Evolutionary conservation across 1,140 invertebrate species (phyloP), one percentile per base, ranked within the genome.

Genomic region (Asbolus verrucosus): DNA sequence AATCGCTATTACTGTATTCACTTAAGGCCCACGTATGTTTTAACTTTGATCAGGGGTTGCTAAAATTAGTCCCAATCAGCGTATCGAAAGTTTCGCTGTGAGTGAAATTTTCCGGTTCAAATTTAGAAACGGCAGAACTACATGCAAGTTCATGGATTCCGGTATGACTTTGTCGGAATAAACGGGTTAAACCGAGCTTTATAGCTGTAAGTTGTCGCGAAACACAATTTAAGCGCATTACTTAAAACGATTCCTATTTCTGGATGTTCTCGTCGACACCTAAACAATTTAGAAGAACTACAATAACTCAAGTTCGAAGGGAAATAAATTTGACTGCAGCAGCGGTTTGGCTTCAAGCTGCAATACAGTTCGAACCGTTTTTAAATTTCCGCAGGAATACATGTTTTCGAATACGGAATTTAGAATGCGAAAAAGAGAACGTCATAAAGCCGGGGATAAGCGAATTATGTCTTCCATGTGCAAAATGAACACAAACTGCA

Each of bases 211-310:
- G 6, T 36, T n/a, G 33, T 36, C 33, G 41, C 46, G 30, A 15
- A 27, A 8, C 54, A 43, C 60, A 69, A 69, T 69, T 69, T 38
- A 31, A 41, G 67, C 67, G 18, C 41, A 69, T 67, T 61, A 39
- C 36, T 39, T 43, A 27, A 60, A 39, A 30, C 54, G 36, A 36
- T 15, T 36, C 27, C 67, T 69, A 69, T 69, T 69, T 69, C 60
- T 13, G 66, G 66, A 68, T 54, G 50, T 59, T 16, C 24, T 46
- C 59, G 66, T 68, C 50, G 50, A 31, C 54, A 69, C 54, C 67
- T 61, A 69, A 69, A 69, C 67, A 61, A 69, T 69, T 69, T 69
- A n/a, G 14, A 43, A 41, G 54, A 69, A 69, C 30, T 8, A 60
- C 31, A 60, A 60, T 68, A 68, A 68, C 19, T 68, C 66, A 68